Base-by-base conservation (phyloP, 1,140 invertebrate genomes). In the Pteromalus puparum region DNA sequence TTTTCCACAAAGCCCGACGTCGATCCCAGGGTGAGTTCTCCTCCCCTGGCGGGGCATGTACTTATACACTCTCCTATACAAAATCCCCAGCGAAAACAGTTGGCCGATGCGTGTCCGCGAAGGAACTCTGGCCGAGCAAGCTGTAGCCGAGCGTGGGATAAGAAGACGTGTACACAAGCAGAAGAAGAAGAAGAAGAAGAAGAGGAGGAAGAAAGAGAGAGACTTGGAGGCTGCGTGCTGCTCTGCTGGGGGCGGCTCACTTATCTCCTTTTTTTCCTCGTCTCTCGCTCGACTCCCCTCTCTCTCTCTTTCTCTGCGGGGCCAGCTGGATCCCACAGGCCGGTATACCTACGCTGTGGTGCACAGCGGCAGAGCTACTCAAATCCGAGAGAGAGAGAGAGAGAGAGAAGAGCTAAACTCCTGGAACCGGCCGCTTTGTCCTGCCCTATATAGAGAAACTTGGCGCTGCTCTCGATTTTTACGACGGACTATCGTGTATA, bases 221-320 rank as follows among this genome's bases (percentile, higher is more conserved):
- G 42, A 65, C 86, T 78, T 89, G 80, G 90, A 90, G 88, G 89
- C 87, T 91, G 89, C 87, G 80, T 83, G 88, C 91, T 84, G 88
- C 91, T 92, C 90, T 92, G 91, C 91, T 93, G 91, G 91, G 91
- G 91, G 91, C 91, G 89, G 86, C 89, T 91, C 87, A 86, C 87
- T 89, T 88, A 88, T 90, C 83, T 80, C 86, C 88, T 89, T 88
- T 88, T 88, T 86, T 85, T 81, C 81, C 74, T 81, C 82, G 79
- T 85, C 84, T 88, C 85, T 88, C 87, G 28, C 61, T 72, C 73
- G 30, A 34, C 30, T 61, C 80, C 67, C 61, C n/a, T 48, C 24
- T 38, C n/a, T 30, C 61, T 68, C 61, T 68, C 67, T 73, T 74
- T 82, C 87, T 74, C 53, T 28, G 10, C 67, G 24, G 28, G 67